These are phyloP conservation scores for Panzeria rudis DNA, from an alignment of 2,888 invertebrate genomes.

Conservation along the genomic window DNA sequence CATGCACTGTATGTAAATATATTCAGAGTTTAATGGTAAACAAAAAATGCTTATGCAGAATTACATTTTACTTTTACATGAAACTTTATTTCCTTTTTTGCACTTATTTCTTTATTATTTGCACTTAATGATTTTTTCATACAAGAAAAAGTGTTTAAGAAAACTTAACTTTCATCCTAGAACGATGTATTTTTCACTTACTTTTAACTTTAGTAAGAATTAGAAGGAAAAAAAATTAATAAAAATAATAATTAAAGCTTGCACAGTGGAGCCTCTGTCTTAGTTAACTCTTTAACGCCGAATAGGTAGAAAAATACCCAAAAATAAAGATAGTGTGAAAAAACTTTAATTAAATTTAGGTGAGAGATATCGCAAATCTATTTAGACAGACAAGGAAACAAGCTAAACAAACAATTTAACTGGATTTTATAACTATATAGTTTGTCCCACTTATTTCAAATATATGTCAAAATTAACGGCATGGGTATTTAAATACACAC, in stretches of 20 bases:
- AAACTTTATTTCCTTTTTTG: constrained; percentile 6
- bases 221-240: not conserved
- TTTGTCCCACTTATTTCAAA: no score
- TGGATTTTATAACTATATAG: no score
- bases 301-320: no score
- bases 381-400: no score
- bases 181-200: not conserved
- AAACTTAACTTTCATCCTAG: not conserved
- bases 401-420: no score
- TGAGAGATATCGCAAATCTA: no score
- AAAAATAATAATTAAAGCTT: not conserved
- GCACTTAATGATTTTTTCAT: constrained; percentile 4
- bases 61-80: constrained; percentile 17
- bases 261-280: not conserved
- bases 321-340: no score
- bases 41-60: constrained; percentile 38
- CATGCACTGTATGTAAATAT: not conserved
- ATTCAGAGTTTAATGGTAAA: constrained; percentile 16
- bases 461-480: no score
- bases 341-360: no score
- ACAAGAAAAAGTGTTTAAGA: constrained; percentile 6
- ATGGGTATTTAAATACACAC: no score
- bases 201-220: not conserved
- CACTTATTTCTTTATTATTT: not conserved
- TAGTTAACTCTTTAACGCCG: no score